Conservation (phyloP, 1,140 invertebrate species). For the Drosophila kohkoa region DNA sequence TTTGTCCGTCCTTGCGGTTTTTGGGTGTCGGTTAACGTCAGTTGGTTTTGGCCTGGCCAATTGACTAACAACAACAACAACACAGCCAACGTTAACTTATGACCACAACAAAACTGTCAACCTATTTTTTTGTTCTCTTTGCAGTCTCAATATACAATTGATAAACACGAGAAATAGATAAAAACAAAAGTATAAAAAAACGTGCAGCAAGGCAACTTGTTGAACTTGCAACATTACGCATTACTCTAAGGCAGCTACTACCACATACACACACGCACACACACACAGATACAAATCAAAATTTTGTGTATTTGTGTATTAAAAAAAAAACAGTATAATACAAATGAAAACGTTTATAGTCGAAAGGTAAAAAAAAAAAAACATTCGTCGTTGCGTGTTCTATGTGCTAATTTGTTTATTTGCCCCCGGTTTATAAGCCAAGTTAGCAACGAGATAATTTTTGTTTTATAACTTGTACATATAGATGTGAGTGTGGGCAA, state of each 20-base stretch:
- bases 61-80: conserved; percentile 18
- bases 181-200: background rate
- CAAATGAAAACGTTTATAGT: conserved; percentile 7
- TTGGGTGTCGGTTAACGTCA: conserved; percentile 28
- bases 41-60: conserved; percentile 6
- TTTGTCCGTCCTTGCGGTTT: conserved; percentile 3
- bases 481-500: conserved; percentile 11
- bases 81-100: conserved; percentile 34
- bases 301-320: conserved; percentile 9
- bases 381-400: conserved; percentile 20
- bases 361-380: conserved; percentile 31
- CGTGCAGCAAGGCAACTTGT: conserved; percentile 48
- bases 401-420: conserved; percentile 40
- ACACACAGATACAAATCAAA: conserved; percentile 1
- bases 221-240: conserved; percentile 29
- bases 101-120: conserved; percentile 52
- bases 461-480: conserved; percentile 8
- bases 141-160: conserved; percentile 80
- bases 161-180: conserved; percentile 46
- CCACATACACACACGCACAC: conserved; percentile 23
- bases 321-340: background rate
- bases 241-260: conserved; percentile 37
- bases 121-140: conserved; percentile 48
- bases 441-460: conserved; percentile 15
- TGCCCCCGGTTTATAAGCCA: conserved; percentile 11